Base-by-base conservation (phyloP, 92 coral and sea anemone species). In the Paragorgia papillata region DNA sequence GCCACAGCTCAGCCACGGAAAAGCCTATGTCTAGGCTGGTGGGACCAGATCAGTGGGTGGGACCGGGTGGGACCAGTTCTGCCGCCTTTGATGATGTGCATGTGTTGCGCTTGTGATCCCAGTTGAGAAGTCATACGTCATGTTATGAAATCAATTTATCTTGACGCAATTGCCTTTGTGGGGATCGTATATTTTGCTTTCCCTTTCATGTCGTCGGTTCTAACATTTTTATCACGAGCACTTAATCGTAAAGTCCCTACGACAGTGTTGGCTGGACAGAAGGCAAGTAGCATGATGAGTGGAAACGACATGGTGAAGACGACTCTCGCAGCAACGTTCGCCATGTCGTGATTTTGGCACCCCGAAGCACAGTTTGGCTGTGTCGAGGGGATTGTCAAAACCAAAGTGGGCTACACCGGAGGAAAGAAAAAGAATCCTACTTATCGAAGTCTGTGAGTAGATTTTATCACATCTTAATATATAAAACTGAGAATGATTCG, bases 331-430 rank as follows among this genome's bases (percentile, higher is more conserved):
- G 98, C 98, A 37, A 94, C 98, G 27, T 91, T 94, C 51, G 92
- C 98, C 19, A 85, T 94, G 89, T 87, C 96, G 82, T 94, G 98
- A 94, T 94, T 94, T 89, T 94, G 98, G 98, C 91, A 91, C 86
- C 98, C 98, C 95, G 98, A 94, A 90, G 91, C 98, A 2, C 92
- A 91, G 89, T 94, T 90, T 63, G 98, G 97, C 57, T 84, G 95
- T 61, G 95, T 87, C 43, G 54, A 86, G 82, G 98, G 98, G 62
- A 85, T 94, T 50, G 86, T 91, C 14, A 89, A 91, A 80, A 94
- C 98, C 0, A 87, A 81, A 62, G 98, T 94, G 34, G 98, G 98
- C n/a, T 94, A 91, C 56, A 94, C 98, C 14, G 98, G 98, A 1
- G 98, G 98, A 51, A 50, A 85, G 30, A 94, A 91, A 77, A 49